Conservation (phyloP, 1,140 invertebrate species). For the Magallana gigas region DNA sequence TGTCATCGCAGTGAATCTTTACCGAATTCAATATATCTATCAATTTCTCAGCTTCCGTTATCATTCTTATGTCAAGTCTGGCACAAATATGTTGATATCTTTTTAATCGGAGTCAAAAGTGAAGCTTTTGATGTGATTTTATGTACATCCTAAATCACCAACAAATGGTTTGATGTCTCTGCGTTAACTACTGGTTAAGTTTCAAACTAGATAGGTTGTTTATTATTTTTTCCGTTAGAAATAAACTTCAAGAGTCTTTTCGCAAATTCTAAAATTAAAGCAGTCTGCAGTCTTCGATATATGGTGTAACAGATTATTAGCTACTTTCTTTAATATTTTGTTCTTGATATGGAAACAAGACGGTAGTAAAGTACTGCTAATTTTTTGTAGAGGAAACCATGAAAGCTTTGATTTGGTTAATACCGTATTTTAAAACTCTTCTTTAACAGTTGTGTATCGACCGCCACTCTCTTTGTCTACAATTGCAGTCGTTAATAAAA, state of each 20-base stretch:
- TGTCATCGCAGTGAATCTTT: constrained; percentile 15
- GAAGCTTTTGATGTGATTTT: constrained; percentile 10
- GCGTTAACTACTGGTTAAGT: not conserved
- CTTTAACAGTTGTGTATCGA: constrained; percentile 14
- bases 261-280: too few relatives aligned
- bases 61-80: constrained; percentile 34
- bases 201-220: not conserved
- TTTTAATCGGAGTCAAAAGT: constrained; percentile 34
- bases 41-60: constrained; percentile 47
- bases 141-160: not conserved
- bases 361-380: not conserved
- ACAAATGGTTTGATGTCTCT: not conserved
- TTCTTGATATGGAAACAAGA: not conserved
- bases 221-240: too few relatives aligned
- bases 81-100: constrained; percentile 26
- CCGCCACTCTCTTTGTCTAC: not conserved
- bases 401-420: not conserved
- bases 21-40: constrained; percentile 33
- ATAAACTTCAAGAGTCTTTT: too few relatives aligned
- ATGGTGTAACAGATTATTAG: too few relatives aligned
- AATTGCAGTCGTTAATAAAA: constrained; percentile 10
- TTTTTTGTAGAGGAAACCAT: not conserved
- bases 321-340: not conserved
- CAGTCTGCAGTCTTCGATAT: too few relatives aligned
- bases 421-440: not conserved